Percentiles rank a stretch among this genome's conserved stretches.
Evolutionary conservation across 2,888 invertebrate genomes (phyloP).

Genomic region (Stomorhina lunata): DNA sequence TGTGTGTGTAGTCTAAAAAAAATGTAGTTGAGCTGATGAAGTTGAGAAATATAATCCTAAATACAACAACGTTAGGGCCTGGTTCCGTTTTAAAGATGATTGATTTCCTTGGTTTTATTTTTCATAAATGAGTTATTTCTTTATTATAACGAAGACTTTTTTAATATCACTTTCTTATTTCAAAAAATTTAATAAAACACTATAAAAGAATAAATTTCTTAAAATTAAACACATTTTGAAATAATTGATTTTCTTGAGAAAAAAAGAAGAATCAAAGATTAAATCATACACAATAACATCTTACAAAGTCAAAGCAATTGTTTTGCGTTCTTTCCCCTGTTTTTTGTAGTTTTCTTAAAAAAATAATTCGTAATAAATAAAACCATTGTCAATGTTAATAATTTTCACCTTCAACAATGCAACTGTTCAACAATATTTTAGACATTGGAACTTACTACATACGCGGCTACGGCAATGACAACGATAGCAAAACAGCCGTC

Average conservation of each 20-base stretch:
- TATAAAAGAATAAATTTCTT: not conserved
- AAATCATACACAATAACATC: not conserved
- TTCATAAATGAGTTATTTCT: not conserved
- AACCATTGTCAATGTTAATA: constrained; percentile 65
- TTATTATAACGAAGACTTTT: not conserved
- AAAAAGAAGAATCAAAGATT: not conserved
- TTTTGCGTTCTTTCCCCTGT: not conserved
- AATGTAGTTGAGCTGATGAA: not conserved
- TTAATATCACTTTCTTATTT: not conserved
- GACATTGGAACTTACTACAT: not conserved
- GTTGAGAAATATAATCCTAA: constrained; percentile 27
- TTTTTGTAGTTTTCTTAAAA: not conserved
- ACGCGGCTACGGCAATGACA: not conserved
- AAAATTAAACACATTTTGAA: not conserved
- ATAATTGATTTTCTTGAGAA: not conserved
- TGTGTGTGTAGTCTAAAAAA: not conserved
- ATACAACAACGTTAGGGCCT: constrained; percentile 33
- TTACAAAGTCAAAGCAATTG: constrained; percentile 36
- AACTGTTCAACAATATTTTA: constrained; percentile 2
- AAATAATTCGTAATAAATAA: constrained; percentile 23
- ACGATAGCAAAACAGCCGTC: not conserved
- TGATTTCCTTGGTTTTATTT: constrained; percentile 12
- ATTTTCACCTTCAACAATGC: constrained; percentile 58
- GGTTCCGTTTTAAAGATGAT: constrained; percentile 18
- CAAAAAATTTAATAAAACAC: not conserved